Conservation (phyloP, 2,888 invertebrate species). For the Gymnoscelis rufifasciata region DNA sequence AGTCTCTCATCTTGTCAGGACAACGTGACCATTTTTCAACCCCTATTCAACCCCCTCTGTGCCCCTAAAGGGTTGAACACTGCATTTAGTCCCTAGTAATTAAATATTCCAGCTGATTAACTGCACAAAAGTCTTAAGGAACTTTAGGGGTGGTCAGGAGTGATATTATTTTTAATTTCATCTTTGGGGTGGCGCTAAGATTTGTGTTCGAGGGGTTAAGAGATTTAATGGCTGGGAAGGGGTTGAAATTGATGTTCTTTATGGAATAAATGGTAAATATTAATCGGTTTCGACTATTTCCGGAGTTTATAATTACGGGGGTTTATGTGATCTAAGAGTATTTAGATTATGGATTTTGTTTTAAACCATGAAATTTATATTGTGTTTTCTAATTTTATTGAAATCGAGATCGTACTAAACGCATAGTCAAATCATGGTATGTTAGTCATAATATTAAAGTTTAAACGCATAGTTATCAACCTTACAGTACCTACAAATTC, state of each 20-base stretch:
- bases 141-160: constrained; percentile 52
- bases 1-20: constrained; percentile 22
- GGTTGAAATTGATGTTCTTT: constrained; percentile 52
- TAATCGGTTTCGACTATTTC: constrained; percentile 57
- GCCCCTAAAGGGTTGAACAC: constrained; percentile 42
- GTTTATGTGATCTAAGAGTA: constrained; percentile 13
- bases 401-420: no score
- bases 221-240: constrained; percentile 51
- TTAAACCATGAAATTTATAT: background rate
- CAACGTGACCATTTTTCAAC: constrained; percentile 24
- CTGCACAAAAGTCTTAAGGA: constrained; percentile 57
- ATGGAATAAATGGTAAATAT: constrained; percentile 57
- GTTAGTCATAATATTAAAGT: no score
- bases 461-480: no score
- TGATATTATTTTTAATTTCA: constrained; percentile 72
- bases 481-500: no score
- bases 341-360: constrained; percentile 18
- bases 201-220: constrained; percentile 55
- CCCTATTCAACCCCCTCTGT: constrained; percentile 22
- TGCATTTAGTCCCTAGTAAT: constrained; percentile 57
- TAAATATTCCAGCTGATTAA: constrained; percentile 78
- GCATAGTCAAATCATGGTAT: no score
- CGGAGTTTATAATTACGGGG: constrained; percentile 24
- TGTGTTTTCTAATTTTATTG: no score
- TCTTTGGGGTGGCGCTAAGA: constrained; percentile 50